Conservation (phyloP, 1,140 invertebrate genomes). For the Brachystomella parvula region DNA sequence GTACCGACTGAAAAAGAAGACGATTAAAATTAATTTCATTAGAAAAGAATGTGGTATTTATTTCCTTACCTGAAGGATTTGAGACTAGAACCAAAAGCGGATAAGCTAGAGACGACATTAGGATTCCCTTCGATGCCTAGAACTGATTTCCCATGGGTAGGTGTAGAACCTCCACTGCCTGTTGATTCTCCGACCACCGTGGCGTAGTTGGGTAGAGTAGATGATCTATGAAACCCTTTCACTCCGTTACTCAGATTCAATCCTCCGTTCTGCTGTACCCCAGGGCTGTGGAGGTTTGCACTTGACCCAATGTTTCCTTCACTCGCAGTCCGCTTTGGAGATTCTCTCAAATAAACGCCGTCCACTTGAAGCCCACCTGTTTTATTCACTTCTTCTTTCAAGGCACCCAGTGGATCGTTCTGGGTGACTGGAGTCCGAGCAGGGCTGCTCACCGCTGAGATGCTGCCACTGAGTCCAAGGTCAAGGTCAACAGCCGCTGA, state of each 20-base stretch:
- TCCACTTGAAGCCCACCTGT: neutral
- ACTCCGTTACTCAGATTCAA: neutral
- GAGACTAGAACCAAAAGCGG: constrained; percentile 33
- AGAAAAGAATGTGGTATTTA: neutral
- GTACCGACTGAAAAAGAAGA: constrained; percentile 60
- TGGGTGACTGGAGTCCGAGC: constrained; percentile 72
- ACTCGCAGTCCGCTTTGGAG: constrained; percentile 34
- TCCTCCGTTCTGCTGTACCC: neutral
- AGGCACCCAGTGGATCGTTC: constrained; percentile 73
- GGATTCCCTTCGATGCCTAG: constrained; percentile 1
- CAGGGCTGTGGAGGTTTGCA: neutral
- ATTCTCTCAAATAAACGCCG: constrained; percentile 11
- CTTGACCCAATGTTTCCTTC: constrained; percentile 30
- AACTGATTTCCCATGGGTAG: constrained; percentile 20
- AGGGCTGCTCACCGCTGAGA: constrained; percentile 42
- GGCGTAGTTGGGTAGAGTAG: constrained; percentile 35
- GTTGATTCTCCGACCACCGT: constrained; percentile 3
- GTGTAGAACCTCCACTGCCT: constrained; percentile 12
- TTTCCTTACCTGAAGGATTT: constrained; percentile 20
- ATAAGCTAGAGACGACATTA: constrained; percentile 28
- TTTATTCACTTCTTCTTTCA: neutral
- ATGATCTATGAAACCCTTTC: constrained; percentile 36
- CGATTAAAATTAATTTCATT: neutral
- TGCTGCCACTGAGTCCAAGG: neutral
- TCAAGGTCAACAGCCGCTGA: neutral